phyloP scores from a whole-genome alignment of 2,113 vertebrate species.

The Corythornis cristatus region DNA sequence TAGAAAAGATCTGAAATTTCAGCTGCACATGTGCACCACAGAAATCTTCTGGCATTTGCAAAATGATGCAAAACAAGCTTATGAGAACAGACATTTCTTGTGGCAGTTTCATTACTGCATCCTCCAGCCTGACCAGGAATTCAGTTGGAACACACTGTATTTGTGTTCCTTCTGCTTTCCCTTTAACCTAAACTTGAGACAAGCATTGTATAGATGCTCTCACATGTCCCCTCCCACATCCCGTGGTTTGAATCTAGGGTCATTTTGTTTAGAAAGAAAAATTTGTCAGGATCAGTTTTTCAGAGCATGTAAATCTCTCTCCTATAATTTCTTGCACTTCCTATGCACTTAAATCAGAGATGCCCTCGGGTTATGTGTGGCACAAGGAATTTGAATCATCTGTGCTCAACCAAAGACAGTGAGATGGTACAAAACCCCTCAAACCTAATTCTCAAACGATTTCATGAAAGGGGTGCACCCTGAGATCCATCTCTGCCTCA shows the following conservation, averaged over 20 bases:
- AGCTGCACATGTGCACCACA: background rate
- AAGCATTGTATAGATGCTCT: background rate
- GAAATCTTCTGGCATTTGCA: background rate
- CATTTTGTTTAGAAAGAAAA: background rate
- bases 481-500: background rate
- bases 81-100: background rate
- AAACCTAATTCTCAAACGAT: rapidly evolving
- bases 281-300: background rate
- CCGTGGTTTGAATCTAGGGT: background rate
- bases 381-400: background rate
- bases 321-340: background rate
- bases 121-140: background rate
- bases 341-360: background rate
- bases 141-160: background rate
- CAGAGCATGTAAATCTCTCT: rapidly evolving
- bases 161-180: background rate
- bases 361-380: rapidly evolving
- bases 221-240: background rate
- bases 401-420: background rate
- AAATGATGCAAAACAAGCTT: background rate
- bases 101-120: background rate
- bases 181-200: background rate
- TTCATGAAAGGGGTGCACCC: rapidly evolving
- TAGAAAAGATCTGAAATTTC: background rate
- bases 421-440: background rate